phyloP scores from a whole-genome alignment of 2,113 vertebrate genomes.

The Myocastor coypus region DNA sequence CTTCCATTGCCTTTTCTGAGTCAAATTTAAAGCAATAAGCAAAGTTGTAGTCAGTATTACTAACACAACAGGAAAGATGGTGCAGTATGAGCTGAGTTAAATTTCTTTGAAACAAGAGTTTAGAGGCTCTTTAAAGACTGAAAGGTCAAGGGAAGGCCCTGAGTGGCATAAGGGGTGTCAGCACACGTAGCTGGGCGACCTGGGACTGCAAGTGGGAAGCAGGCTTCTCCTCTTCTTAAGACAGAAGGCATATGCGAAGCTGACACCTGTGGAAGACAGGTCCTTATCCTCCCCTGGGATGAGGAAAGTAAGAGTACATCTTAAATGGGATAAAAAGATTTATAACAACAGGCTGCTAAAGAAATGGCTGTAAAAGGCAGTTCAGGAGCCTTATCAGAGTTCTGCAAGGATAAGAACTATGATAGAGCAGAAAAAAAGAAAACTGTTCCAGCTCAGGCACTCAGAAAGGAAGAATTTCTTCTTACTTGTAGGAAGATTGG shows the following conservation, averaged over 20 bases:
- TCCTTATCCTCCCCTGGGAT: neutral
- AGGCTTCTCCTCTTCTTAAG: neutral
- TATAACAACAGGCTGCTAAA: neutral
- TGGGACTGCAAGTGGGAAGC: neutral
- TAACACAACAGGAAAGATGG: neutral
- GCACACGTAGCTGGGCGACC: neutral
- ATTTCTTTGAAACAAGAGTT: neutral
- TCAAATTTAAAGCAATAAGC: neutral
- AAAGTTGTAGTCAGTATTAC: neutral
- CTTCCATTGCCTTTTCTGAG: neutral
- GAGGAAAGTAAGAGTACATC: neutral
- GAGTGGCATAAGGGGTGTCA: too few relatives aligned
- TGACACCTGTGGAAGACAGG: neutral
- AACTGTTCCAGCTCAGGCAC: neutral
- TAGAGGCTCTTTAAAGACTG: neutral
- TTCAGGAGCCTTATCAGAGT: neutral
- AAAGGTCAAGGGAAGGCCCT: neutral
- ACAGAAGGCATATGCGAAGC: neutral
- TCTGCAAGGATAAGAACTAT: neutral
- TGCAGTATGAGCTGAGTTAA: neutral
- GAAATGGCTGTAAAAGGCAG: neutral
- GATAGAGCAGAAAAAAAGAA: neutral
- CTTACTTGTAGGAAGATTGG: too few relatives aligned
- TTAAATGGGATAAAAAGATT: neutral
- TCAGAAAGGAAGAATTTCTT: neutral